Evolutionary conservation across 2,113 vertebrate genomes (phyloP).

Genomic region (Callipepla squamata): DNA sequence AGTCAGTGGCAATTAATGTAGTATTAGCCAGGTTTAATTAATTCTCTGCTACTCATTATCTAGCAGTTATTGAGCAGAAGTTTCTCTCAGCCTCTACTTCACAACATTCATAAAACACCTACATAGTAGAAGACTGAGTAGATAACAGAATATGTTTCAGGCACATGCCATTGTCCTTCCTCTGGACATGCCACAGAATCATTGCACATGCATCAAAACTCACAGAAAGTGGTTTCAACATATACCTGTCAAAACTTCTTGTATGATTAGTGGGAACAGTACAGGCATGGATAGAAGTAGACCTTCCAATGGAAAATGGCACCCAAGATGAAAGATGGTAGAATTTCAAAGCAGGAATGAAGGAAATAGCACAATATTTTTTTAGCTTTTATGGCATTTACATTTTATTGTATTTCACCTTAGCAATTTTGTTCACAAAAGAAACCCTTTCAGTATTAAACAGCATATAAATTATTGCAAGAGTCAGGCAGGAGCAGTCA

Average conservation of each 20-base stretch:
- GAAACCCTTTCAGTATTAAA: neutral
- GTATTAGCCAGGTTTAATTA: neutral
- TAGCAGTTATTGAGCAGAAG: neutral
- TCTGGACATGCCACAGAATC: neutral
- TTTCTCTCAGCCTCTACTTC: neutral
- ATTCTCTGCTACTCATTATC: neutral
- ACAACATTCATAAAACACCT: neutral
- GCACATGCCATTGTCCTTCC: neutral
- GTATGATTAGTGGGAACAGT: neutral
- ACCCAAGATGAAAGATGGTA: neutral
- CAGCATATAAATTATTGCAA: neutral
- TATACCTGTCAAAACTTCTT: neutral
- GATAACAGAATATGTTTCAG: neutral
- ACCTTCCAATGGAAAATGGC: neutral
- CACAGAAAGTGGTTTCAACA: neutral
- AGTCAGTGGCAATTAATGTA: neutral
- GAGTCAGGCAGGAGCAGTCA: neutral
- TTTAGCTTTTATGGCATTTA: neutral
- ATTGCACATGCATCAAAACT: neutral
- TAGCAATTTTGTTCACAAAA: neutral
- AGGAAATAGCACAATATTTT: neutral
- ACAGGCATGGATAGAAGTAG: neutral
- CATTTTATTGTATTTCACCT: neutral
- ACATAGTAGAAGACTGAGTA: neutral
- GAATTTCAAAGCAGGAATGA: neutral